These are phyloP conservation scores for Melopsittacus undulatus DNA, from an alignment of 2,797 vertebrate genomes.

Conservation along the genomic window DNA sequence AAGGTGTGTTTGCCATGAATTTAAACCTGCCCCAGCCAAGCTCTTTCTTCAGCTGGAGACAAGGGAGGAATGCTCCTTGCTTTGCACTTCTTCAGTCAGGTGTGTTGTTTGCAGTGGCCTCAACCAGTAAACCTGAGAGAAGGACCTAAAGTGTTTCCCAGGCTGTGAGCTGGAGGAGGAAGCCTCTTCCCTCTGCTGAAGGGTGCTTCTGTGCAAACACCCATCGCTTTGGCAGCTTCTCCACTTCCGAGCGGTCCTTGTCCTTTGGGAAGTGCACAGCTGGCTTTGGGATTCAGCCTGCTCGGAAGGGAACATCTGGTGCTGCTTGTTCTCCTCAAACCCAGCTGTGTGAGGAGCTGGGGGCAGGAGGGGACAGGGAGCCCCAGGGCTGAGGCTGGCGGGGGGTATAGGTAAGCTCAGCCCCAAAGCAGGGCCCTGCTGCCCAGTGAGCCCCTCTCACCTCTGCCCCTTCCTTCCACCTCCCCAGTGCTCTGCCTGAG, in stretches of 20 bases:
- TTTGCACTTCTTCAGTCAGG: neutral
- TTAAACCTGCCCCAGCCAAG: neutral
- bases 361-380: neutral
- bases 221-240: neutral
- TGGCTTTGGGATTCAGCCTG: neutral
- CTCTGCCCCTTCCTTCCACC: neutral
- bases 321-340: neutral
- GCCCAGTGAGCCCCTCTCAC: neutral
- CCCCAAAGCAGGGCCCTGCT: neutral
- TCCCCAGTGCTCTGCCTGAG: constrained; percentile 48
- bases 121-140: neutral
- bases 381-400: neutral
- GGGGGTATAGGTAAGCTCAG: neutral
- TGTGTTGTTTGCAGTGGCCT: neutral
- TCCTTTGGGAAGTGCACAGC: constrained; percentile 46
- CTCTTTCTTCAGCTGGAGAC: neutral
- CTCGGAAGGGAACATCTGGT: neutral
- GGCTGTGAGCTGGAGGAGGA: neutral
- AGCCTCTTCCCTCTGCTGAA: constrained; percentile 1
- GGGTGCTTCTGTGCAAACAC: neutral
- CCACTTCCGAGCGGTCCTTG: constrained; percentile 1
- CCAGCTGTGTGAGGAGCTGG: neutral
- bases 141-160: neutral
- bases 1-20: neutral
- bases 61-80: neutral